Base-by-base conservation (phyloP, 2,888 invertebrate genomes). In the Sipha maydis region DNA sequence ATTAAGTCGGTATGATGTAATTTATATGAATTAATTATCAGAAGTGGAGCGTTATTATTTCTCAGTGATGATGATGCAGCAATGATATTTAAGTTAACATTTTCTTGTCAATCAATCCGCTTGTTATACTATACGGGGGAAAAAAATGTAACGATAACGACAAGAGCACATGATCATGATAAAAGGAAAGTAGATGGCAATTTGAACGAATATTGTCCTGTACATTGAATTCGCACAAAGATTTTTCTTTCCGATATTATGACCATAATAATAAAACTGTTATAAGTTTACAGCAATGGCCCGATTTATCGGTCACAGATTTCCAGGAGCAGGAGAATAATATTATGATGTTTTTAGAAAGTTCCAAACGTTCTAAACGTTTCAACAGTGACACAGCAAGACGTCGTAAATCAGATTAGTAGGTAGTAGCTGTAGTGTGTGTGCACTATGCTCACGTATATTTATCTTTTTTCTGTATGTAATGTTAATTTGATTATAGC, bases 331-430 rank as follows among this genome's bases (percentile, higher is more conserved):
- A 38, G 21, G 1, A 38, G 54, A 83, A 82, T 48, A 77, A 31
- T 21, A 11, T 38, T 61, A 83, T 61, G 25, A 48, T 48, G 48
- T 48, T 48, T 48, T 83, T 83, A 83, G 83, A 83, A 83, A 83
- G 83, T 83, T 38, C 48, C 48, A 48, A 28, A 21, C 61, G 76
- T 34, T 84, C 76, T 38, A 61, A 84, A 84, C 76, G 56, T 38
- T 61, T 84, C 82, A 41, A 69, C 75, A 76, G 84, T 85, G 84
- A 85, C 76, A 41, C 76, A 17, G 76, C 84, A 31, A 85, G 77
- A 85, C 67, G 25, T 31, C 67, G 61, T 76, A 67, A 85, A 85
- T 85, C 67, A 31, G 84, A 77, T 85, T 85, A 75, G 73, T 73
- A 61, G 34, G 34, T 80, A n/a, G 28, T 19, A 28, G 21, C 25